Percentiles rank a stretch among this genome's conserved stretches.
These are phyloP conservation scores for Lepus townsendii DNA, from an alignment of 2,797 vertebrate genomes.

Conservation along the genomic window DNA sequence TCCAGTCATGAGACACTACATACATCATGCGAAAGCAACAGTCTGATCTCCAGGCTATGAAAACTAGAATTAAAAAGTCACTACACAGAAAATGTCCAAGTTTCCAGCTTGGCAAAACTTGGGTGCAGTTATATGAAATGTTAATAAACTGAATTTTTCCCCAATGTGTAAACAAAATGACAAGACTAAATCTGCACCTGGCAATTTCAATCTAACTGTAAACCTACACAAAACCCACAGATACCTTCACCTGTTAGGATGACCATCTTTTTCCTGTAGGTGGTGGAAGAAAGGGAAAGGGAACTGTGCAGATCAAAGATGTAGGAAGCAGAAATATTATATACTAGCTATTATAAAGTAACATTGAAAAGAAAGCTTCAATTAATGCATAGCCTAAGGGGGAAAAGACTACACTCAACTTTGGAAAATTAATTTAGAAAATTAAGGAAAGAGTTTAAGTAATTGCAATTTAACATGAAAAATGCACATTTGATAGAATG, in stretches of 20 bases:
- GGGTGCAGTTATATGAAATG: slow-evolving; percentile 88
- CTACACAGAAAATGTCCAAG: slow-evolving; percentile 73
- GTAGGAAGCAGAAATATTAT: slow-evolving; percentile 79
- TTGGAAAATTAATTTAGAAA: slow-evolving; percentile 86
- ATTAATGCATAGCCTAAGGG: slow-evolving; percentile 84
- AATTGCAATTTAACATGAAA: slow-evolving; percentile 84
- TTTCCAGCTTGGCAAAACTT: slow-evolving; percentile 88
- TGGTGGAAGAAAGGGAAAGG: slow-evolving; percentile 51
- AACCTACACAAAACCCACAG: slow-evolving; percentile 84
- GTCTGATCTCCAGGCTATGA: slow-evolving; percentile 89
- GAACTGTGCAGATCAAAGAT: slow-evolving; percentile 77
- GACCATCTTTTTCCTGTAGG: slow-evolving; percentile 68
- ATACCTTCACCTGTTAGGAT: slow-evolving; percentile 73
- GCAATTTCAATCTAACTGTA: slow-evolving; percentile 84
- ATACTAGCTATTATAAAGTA: slow-evolving; percentile 78
- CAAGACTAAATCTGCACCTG: slow-evolving; percentile 87
- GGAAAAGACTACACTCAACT: slow-evolving; percentile 84
- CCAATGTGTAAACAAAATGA: slow-evolving; percentile 87
- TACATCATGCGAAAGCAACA: slow-evolving; percentile 90
- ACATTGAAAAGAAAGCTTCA: slow-evolving; percentile 19
- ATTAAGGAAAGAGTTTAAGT: slow-evolving; percentile 84
- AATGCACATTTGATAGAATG: slow-evolving; percentile 82
- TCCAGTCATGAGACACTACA: slow-evolving; percentile 88
- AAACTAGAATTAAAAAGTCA: slow-evolving; percentile 89
- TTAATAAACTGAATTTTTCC: slow-evolving; percentile 85